Conservation (phyloP, 2,888 invertebrate genomes). For the Amphipyra tragopoginis region DNA sequence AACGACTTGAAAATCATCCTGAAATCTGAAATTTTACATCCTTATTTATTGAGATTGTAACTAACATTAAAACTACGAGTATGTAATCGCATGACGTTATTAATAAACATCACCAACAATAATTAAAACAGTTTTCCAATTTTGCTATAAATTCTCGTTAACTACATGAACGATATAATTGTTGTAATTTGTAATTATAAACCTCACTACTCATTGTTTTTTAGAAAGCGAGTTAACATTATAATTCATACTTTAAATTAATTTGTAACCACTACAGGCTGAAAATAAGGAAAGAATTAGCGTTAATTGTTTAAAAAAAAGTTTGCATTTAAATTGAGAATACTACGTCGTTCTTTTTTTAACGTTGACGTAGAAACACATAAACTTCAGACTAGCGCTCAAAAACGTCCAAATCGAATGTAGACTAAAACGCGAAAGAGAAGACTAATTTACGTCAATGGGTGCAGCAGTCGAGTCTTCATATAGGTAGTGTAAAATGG, state of each 20-base stretch:
- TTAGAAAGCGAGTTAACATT: constrained; percentile 26
- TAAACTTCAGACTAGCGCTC: too few relatives aligned
- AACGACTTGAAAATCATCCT: too few relatives aligned
- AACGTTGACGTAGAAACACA: too few relatives aligned
- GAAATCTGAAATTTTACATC: too few relatives aligned
- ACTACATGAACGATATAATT: constrained; percentile 10
- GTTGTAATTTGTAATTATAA: constrained; percentile 12
- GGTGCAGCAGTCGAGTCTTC: too few relatives aligned
- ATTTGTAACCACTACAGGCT: not conserved
- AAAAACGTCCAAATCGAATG: too few relatives aligned
- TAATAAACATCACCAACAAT: constrained; percentile 1
- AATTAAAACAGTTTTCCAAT: constrained; percentile 22
- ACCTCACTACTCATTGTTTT: constrained; percentile 1
- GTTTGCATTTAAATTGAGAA: not conserved
- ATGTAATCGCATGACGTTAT: too few relatives aligned
- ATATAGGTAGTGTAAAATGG: too few relatives aligned
- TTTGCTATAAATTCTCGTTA: constrained; percentile 12
- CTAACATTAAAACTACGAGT: too few relatives aligned
- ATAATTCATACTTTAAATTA: not conserved
- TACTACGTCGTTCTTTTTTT: not conserved
- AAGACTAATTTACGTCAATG: too few relatives aligned
- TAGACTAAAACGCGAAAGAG: too few relatives aligned
- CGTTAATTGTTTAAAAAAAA: not conserved
- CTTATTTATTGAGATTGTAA: too few relatives aligned
- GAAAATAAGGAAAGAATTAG: not conserved